Evolutionary conservation across 2,113 vertebrate species (phyloP).

Genomic region (Fulmarus glacialis): DNA sequence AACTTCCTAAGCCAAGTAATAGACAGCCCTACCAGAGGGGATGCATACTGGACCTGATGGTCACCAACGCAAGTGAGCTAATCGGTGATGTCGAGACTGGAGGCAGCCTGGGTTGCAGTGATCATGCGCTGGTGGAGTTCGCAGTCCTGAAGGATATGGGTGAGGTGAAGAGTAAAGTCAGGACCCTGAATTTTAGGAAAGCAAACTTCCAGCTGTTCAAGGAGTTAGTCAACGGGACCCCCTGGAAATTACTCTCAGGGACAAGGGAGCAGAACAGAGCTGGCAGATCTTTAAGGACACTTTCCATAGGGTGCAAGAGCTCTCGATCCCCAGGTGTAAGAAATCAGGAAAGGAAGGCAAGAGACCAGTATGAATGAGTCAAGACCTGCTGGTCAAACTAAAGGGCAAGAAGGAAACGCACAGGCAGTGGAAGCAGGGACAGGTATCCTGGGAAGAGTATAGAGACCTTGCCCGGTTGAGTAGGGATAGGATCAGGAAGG

Average conservation of each 20-base stretch:
- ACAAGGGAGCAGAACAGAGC: neutral
- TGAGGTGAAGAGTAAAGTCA: neutral
- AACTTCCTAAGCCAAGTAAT: neutral
- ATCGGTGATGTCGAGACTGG: accelerated
- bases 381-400: neutral
- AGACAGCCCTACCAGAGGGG: neutral
- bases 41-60: neutral
- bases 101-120: neutral
- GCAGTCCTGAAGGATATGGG: neutral
- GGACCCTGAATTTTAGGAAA: neutral
- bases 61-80: neutral
- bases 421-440: neutral
- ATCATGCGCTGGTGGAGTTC: neutral
- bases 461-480: neutral
- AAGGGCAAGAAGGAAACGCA: neutral
- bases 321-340: neutral
- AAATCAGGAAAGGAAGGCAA: neutral
- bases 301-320: neutral
- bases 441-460: neutral
- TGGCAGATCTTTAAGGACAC: too few relatives aligned
- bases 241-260: neutral
- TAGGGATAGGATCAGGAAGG: neutral
- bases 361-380: neutral
- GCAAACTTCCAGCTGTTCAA: neutral
- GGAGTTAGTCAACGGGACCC: neutral